Conservation (phyloP, 2,888 invertebrate genomes). For the Scaeva pyrastri region DNA sequence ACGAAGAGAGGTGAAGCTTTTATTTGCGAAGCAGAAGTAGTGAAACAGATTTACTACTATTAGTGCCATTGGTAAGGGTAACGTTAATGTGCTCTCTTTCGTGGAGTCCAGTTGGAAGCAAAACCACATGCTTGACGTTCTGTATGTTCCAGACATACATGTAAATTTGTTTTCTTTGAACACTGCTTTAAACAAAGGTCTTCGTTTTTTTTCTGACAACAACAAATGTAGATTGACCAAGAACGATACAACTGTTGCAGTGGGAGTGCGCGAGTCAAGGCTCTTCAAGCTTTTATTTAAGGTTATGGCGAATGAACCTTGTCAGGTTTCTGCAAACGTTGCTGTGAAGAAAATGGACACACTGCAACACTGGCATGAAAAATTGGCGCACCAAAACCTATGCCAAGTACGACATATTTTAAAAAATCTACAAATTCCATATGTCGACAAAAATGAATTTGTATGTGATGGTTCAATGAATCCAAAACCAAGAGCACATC, state of each 20-base stretch:
- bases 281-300: neutral
- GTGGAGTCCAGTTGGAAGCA: neutral
- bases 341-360: neutral
- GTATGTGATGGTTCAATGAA: neutral
- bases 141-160: neutral
- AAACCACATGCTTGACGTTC: neutral
- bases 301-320: neutral
- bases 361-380: neutral
- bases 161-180: neutral
- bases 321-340: neutral
- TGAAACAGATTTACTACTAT: neutral
- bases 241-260: neutral
- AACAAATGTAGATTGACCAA: neutral
- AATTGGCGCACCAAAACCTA: slow-evolving; percentile 3
- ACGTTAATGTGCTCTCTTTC: neutral
- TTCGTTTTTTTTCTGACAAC: neutral
- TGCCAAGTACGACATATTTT: neutral
- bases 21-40: neutral
- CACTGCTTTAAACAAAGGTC: neutral
- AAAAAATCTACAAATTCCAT: neutral
- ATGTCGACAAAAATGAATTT: neutral
- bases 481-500: neutral
- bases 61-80: neutral
- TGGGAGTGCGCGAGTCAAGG: slow-evolving; percentile 1
- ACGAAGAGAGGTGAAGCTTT: neutral